These are phyloP conservation scores for Mythimna loreyi DNA, from an alignment of 2,888 invertebrate species.

Conservation along the genomic window DNA sequence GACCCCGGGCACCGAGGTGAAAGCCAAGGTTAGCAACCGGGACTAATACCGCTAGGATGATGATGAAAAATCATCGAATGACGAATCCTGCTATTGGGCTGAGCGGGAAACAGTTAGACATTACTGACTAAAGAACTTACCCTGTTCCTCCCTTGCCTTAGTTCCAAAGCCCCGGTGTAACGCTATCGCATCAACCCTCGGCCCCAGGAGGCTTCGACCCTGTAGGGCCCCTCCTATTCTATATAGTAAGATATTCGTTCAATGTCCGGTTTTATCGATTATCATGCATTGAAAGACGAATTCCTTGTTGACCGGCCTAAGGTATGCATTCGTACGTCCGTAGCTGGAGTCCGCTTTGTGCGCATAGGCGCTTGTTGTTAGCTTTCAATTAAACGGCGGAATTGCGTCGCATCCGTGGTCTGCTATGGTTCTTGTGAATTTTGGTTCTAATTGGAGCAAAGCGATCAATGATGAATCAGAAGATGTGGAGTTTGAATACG, in stretches of 20 bases:
- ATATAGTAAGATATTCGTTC: not conserved
- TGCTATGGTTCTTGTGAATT: constrained; percentile 34
- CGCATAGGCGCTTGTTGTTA: constrained; percentile 64
- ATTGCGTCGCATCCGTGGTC: constrained; percentile 47
- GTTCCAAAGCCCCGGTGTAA: too few species aligned
- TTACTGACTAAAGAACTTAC: too few species aligned
- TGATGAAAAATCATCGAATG: too few species aligned
- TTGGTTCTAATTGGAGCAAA: constrained; percentile 38
- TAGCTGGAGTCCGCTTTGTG: constrained; percentile 52
- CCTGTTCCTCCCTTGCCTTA: too few species aligned
- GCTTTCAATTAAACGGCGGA: constrained; percentile 71
- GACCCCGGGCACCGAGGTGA: too few species aligned
- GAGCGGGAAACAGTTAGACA: too few species aligned
- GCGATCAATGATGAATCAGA: constrained; percentile 7
- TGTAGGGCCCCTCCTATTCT: not conserved
- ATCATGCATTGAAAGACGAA: constrained; percentile 8
- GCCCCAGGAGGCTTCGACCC: too few species aligned
- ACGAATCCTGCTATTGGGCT: too few species aligned
- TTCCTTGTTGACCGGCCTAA: constrained; percentile 22
- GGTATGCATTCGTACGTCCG: constrained; percentile 13
- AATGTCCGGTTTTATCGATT: not conserved
- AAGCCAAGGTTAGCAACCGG: too few species aligned
- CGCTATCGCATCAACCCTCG: too few species aligned
- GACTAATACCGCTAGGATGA: too few species aligned
- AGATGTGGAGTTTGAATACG: not conserved